Percentiles rank a stretch among this genome's conserved stretches.
phyloP scores from a whole-genome alignment of 2,113 vertebrate species.

The Zosterops borbonicus region DNA sequence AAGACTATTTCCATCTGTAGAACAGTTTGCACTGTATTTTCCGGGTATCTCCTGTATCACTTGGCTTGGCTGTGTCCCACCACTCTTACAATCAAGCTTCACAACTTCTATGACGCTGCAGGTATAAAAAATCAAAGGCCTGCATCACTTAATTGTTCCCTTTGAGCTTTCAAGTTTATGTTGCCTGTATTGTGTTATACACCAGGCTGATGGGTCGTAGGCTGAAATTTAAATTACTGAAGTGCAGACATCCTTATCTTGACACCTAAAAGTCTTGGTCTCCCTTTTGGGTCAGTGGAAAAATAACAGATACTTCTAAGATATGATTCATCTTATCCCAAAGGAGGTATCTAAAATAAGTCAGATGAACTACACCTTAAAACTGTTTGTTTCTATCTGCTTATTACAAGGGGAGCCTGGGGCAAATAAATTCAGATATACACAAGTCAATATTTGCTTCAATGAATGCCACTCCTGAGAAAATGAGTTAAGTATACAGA shows the following conservation, averaged over 20 bases:
- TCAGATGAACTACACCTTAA: neutral
- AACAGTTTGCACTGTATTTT: neutral
- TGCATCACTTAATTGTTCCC: neutral
- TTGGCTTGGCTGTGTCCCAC: neutral
- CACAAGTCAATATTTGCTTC: neutral
- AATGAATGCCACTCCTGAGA: neutral
- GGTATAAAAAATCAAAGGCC: neutral
- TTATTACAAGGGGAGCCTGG: neutral
- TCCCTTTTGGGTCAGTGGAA: neutral
- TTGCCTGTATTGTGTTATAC: neutral
- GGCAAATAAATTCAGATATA: neutral
- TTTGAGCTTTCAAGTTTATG: neutral
- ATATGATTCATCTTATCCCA: neutral
- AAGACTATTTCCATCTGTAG: neutral
- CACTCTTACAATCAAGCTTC: neutral
- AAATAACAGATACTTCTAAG: neutral
- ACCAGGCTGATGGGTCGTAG: neutral
- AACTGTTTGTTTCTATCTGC: neutral
- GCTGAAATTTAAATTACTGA: neutral
- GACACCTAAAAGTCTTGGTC: neutral
- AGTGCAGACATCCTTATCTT: neutral
- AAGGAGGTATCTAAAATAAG: neutral
- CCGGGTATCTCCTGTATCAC: neutral
- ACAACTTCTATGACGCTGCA: neutral
- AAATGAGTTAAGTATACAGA: neutral